phyloP scores from a whole-genome alignment of 2,113 vertebrate genomes.

The Shinisaurus crocodilurus region DNA sequence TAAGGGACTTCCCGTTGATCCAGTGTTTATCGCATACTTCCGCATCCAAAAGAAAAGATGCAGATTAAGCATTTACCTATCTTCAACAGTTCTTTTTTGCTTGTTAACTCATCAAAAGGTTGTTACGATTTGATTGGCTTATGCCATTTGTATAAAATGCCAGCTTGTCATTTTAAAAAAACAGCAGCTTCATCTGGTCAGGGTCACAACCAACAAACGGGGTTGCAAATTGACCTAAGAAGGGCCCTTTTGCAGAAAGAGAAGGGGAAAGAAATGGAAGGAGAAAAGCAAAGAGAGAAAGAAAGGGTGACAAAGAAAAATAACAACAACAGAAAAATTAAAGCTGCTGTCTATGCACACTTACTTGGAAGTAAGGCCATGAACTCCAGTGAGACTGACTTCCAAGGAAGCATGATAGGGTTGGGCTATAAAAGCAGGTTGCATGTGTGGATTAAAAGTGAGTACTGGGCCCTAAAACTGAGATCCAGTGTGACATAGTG shows the following conservation, averaged over 20 bases:
- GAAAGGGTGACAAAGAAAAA: not conserved
- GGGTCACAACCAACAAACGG: not conserved
- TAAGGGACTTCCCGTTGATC: not conserved
- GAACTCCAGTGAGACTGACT: not conserved
- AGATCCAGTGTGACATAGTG: not conserved
- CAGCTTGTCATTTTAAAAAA: not conserved
- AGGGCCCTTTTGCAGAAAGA: not conserved
- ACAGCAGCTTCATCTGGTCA: not conserved
- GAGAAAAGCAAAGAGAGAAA: too few species aligned
- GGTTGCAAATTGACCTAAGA: not conserved
- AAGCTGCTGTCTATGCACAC: not conserved
- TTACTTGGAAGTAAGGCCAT: not conserved
- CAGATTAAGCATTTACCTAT: not conserved
- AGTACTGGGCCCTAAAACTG: not conserved
- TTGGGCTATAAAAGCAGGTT: not conserved
- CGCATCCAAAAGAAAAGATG: not conserved
- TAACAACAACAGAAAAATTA: not conserved
- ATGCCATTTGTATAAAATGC: not conserved
- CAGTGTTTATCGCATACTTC: not conserved
- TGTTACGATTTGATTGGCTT: not conserved
- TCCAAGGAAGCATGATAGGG: not conserved
- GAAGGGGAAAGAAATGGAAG: not conserved
- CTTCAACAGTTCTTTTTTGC: not conserved
- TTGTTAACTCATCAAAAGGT: conserved; percentile 6
- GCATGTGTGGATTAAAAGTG: not conserved